Base-by-base conservation (phyloP, 2,113 vertebrate genomes). In the Pterocles burchelli region DNA sequence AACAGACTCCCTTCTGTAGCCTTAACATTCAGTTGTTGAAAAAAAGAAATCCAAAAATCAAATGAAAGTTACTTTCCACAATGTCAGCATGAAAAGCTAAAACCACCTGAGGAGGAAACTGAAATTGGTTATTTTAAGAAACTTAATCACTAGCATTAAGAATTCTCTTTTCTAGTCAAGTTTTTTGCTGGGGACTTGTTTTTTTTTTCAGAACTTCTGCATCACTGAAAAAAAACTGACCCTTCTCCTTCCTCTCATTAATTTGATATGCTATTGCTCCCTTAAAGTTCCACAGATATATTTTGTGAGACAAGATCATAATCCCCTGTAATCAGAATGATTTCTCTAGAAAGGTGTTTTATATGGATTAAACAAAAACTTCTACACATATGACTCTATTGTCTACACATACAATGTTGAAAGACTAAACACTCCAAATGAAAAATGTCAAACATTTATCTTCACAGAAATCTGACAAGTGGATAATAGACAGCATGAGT, bases 121-220 rank as follows among this genome's bases (percentile, higher is more conserved):
- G 55, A 91, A 95, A 95, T 11, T 78, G 57, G 70, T 97, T 94
- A 95, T 63, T 77, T 93, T 85, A 45, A 94, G 71, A 92, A 97
- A 96, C 76, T 90, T 93, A 80, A 41, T 45, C 59, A n/a, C 46
- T 88, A 73, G 48, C n/a, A 93, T 62, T 48, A 68, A 89, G n/a
- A 82, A 85, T 74, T 93, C 66, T 43, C 36, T 92, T 94, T 96
- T 76, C 74, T 22, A 71, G 41, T 61, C 88, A 86, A 78, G 7
- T 1, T 34, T 73, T 82, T 70, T 87, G 36, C 82, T 34, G 72
- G 81, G n/a, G 78, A 24, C 36, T 46, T 66, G 13, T 18, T 85
- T 78, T 45, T 78, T 45, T 41, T 41, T 51, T 20, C 11, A 83
- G 57, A 81, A 88, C 81, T 70, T 91, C 73, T 75, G 51, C n/a